Evolutionary conservation across 2,797 vertebrate species (phyloP).

Genomic region (Chrysocyon brachyurus): DNA sequence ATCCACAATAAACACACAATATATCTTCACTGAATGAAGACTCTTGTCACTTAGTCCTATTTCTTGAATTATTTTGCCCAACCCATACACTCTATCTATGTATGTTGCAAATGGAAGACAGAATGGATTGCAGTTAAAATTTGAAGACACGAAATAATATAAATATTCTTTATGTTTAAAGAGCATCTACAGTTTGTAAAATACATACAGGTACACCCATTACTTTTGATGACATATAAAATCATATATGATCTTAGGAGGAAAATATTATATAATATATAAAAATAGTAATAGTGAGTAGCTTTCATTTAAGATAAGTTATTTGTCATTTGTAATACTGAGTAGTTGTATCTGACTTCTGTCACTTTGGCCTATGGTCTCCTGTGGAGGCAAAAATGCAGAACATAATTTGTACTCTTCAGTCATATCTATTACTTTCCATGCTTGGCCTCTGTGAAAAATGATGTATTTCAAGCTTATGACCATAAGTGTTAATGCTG

Average conservation of each 20-base stretch:
- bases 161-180: constrained; percentile 45
- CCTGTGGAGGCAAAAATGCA: constrained; percentile 37
- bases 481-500: constrained; percentile 72
- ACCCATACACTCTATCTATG: background rate
- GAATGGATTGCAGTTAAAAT: constrained; percentile 5
- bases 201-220: background rate
- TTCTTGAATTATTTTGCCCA: constrained; percentile 8
- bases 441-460: constrained; percentile 76
- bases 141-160: background rate
- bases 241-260: constrained; percentile 2
- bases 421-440: constrained; percentile 46
- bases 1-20: background rate
- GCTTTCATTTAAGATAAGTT: constrained; percentile 44
- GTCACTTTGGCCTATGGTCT: background rate
- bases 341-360: constrained; percentile 11
- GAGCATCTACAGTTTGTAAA: background rate
- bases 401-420: constrained; percentile 62
- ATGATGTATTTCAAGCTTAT: constrained; percentile 61
- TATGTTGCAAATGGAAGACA: background rate
- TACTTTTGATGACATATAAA: background rate
- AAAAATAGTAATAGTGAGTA: background rate
- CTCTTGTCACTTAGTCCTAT: background rate
- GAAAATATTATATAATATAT: constrained; percentile 18
- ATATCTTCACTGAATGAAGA: background rate
- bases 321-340: constrained; percentile 9